Evolutionary conservation across 2,113 vertebrate species (phyloP).

Genomic region (Salminus brasiliensis): DNA sequence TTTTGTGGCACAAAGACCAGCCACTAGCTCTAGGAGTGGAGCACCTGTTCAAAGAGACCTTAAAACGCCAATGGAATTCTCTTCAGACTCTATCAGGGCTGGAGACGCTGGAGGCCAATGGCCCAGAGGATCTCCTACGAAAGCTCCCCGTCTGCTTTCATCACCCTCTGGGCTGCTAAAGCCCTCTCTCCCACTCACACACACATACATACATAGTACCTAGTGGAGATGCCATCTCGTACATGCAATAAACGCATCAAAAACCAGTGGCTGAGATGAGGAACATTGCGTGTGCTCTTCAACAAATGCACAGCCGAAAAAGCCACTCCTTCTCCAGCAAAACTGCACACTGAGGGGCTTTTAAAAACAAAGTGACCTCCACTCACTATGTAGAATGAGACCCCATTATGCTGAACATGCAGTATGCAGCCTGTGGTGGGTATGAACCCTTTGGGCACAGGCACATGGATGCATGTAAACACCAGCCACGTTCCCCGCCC

Average conservation of each 20-base stretch:
- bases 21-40: slow-evolving; percentile 42
- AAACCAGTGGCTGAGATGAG: background rate
- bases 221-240: background rate
- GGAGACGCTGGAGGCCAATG: slow-evolving; percentile 40
- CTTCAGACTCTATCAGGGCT: slow-evolving; percentile 46
- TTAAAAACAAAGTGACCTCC: background rate
- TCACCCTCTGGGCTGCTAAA: slow-evolving; percentile 26
- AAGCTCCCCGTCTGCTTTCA: slow-evolving; percentile 51
- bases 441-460: background rate
- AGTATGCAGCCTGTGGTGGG: too few species aligned
- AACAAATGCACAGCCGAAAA: background rate
- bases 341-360: background rate
- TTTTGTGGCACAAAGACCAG: slow-evolving; percentile 44
- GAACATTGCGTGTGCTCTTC: background rate
- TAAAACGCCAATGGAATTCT: slow-evolving; percentile 51
- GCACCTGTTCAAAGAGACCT: slow-evolving; percentile 58
- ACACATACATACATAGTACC: background rate
- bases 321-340: background rate
- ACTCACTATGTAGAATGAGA: background rate
- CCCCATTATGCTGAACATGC: background rate
- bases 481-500: background rate
- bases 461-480: background rate
- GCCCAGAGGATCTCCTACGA: slow-evolving; percentile 42
- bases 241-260: slow-evolving; percentile 8
- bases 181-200: background rate